Evolutionary conservation across 1,140 invertebrate species (phyloP).

Genomic region (Cyclargus thomasi): DNA sequence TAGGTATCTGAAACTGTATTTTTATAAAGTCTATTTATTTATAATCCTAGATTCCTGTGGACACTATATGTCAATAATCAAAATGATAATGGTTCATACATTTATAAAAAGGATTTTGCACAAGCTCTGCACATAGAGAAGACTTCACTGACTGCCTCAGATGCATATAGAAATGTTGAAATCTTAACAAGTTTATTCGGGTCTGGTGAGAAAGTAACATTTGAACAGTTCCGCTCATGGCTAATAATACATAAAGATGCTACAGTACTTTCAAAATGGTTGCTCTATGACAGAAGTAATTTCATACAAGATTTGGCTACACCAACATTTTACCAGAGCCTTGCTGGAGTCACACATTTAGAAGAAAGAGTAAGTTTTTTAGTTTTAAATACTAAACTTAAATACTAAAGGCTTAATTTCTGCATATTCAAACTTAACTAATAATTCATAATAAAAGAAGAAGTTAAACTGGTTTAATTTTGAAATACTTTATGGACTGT

Average conservation of each 20-base stretch:
- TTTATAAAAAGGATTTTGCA: conserved; percentile 85
- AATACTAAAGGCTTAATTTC: background rate
- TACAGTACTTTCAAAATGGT: conserved; percentile 88
- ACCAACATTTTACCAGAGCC: conserved; percentile 92
- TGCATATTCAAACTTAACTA: background rate
- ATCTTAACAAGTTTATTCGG: conserved; percentile 74
- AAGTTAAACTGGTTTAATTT: no score
- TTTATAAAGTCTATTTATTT: background rate
- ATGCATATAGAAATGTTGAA: conserved; percentile 53
- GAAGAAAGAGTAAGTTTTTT: conserved; percentile 79
- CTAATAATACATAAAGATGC: conserved; percentile 82
- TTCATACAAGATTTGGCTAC: conserved; percentile 88
- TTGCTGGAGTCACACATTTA: conserved; percentile 91
- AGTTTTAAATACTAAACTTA: background rate
- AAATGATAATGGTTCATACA: conserved; percentile 84
- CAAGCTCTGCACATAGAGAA: conserved; percentile 79
- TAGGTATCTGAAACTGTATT: background rate
- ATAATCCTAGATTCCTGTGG: conserved; percentile 84
- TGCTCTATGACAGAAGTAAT: conserved; percentile 82
- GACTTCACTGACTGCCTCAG: conserved; percentile 47
- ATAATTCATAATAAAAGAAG: background rate
- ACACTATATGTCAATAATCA: conserved; percentile 90
- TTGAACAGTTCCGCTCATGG: conserved; percentile 85
- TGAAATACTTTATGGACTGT: no score
- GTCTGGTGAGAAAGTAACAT: conserved; percentile 77